phyloP scores from a whole-genome alignment of 1,140 invertebrate species.

The Zaprionus kolodkinae region DNA sequence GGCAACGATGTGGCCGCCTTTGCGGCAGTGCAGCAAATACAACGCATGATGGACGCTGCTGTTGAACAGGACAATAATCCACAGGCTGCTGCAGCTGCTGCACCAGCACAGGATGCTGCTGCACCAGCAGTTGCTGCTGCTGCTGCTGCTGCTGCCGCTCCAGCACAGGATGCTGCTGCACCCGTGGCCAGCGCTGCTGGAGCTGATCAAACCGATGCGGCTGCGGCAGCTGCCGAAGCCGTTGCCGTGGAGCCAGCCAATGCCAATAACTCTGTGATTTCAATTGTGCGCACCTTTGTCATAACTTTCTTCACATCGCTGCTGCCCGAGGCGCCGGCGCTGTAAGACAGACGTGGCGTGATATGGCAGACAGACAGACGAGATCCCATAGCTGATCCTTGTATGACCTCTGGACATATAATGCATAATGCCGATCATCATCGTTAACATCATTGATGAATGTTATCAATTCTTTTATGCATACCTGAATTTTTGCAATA shows the following conservation, averaged over 20 bases:
- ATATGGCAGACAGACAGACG: background rate
- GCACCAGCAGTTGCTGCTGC: slow-evolving; percentile 23
- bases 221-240: slow-evolving; percentile 58
- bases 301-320: slow-evolving; percentile 90
- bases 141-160: slow-evolving; percentile 37
- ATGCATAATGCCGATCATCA: background rate
- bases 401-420: background rate
- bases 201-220: slow-evolving; percentile 42
- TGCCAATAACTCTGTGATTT: slow-evolving; percentile 86
- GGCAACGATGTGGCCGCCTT: slow-evolving; percentile 64
- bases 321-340: slow-evolving; percentile 88
- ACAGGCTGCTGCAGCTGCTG: slow-evolving; percentile 52
- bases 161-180: slow-evolving; percentile 16
- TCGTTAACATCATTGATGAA: slow-evolving; percentile 14
- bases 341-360: slow-evolving; percentile 51
- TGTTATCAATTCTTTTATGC: slow-evolving; percentile 44
- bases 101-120: background rate
- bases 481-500: slow-evolving; percentile 43
- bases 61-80: slow-evolving; percentile 68
- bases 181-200: slow-evolving; percentile 36
- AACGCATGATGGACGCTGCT: slow-evolving; percentile 73
- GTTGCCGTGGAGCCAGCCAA: slow-evolving; percentile 84
- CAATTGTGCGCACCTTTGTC: slow-evolving; percentile 89
- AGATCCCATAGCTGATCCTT: background rate
- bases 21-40: slow-evolving; percentile 71